A percentile compares a stretch with the other conserved stretches of the same genome.
Evolutionary conservation across 2,797 vertebrate genomes (phyloP).

Genomic region (Urophycis tenuis): DNA sequence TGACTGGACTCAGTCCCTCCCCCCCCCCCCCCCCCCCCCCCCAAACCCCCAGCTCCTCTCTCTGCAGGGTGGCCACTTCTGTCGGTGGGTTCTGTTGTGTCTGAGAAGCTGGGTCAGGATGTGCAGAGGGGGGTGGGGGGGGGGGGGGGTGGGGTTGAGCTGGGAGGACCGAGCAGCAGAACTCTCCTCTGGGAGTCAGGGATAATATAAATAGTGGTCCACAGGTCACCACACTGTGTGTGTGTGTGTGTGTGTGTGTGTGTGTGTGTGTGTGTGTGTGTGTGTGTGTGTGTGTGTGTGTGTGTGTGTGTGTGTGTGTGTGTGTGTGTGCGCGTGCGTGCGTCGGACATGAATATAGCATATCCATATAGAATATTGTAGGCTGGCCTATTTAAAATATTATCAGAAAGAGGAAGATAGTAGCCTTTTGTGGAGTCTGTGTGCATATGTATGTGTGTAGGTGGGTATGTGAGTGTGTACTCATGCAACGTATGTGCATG

Average conservation of each 20-base stretch:
- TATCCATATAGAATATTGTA: neutral
- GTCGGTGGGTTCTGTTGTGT: conserved; percentile 27
- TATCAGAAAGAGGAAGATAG: too few relatives aligned
- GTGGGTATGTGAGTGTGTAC: conserved; percentile 17
- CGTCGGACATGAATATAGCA: neutral
- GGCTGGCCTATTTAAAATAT: neutral
- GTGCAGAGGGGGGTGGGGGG: conserved; percentile 71
- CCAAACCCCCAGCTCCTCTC: neutral
- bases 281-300: conserved; percentile 33
- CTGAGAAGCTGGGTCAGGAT: conserved; percentile 76
- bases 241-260: conserved; percentile 39
- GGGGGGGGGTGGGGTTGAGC: conserved; percentile 13
- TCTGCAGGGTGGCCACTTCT: conserved; percentile 25
- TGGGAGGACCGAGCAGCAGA: conserved; percentile 49
- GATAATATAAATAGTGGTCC: conserved; percentile 87
- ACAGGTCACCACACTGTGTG: conserved; percentile 61
- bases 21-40: conserved; percentile 5
- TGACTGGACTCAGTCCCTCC: conserved; percentile 33
- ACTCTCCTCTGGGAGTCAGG: conserved; percentile 76
- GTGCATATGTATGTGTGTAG: conserved; percentile 14
- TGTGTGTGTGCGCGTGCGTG: conserved; percentile 39
- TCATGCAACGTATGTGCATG: conserved; percentile 55
- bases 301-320: conserved; percentile 21
- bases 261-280: conserved; percentile 10
- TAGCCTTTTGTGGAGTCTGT: too few relatives aligned